A percentile compares a stretch with the other conserved stretches of the same genome.
These are phyloP conservation scores for Parambassis ranga DNA, from an alignment of 2,797 vertebrate genomes.

Conservation along the genomic window DNA sequence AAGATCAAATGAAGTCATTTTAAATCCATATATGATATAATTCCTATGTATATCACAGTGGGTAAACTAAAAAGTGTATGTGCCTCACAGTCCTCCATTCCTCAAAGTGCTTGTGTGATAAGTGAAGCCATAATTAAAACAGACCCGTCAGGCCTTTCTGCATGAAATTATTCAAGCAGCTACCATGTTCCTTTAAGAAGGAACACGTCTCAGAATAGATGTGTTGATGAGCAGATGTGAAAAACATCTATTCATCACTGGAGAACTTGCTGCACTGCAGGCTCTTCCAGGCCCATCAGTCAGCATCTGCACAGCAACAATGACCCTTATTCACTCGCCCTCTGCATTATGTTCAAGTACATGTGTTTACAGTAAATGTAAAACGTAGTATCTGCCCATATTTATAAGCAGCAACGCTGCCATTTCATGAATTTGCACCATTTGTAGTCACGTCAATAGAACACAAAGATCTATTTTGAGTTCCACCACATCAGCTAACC, in stretches of 20 bases:
- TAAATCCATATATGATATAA: not conserved
- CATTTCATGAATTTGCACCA: too few relatives aligned
- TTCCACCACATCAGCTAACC: not conserved
- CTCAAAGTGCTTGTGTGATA: slow-evolving; percentile 1
- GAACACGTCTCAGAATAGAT: slow-evolving; percentile 50
- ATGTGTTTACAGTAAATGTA: not conserved
- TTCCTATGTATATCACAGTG: not conserved
- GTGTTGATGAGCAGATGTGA: slow-evolving; percentile 61
- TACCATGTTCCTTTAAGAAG: slow-evolving; percentile 25
- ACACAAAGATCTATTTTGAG: not conserved
- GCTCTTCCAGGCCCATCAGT: slow-evolving; percentile 1
- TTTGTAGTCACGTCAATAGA: too few relatives aligned
- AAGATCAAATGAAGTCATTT: not conserved
- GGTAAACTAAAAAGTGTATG: not conserved
- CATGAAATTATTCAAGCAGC: slow-evolving; percentile 34
- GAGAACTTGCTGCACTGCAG: not conserved
- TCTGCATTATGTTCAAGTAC: not conserved
- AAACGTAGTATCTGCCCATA: not conserved
- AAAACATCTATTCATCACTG: slow-evolving; percentile 43
- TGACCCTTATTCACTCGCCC: slow-evolving; percentile 9
- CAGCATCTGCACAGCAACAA: slow-evolving; percentile 20
- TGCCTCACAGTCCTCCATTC: not conserved
- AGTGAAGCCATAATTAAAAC: slow-evolving; percentile 33
- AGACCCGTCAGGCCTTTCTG: not conserved
- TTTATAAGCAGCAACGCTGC: too few relatives aligned